Evolutionary conservation across 2,113 vertebrate species (phyloP).

Genomic region (Diphyllodes magnificus): DNA sequence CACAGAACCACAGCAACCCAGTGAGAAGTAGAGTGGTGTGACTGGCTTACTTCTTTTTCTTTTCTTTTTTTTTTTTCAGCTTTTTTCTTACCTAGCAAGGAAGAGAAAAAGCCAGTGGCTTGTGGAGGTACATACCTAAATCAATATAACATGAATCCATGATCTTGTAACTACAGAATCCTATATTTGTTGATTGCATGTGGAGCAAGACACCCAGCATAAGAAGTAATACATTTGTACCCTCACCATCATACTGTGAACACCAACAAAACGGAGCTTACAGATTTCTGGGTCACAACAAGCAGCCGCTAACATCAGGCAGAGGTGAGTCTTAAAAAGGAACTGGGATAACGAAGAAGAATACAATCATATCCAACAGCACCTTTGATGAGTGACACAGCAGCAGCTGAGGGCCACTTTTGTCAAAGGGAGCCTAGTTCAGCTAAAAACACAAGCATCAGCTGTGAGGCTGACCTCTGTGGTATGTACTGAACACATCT

Average conservation of each 20-base stretch:
- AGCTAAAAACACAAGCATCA: not conserved
- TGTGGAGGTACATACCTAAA: not conserved
- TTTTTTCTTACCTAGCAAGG: not conserved
- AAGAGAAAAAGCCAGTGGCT: not conserved
- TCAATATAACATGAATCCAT: not conserved
- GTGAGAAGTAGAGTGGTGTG: not conserved
- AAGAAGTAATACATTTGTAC: not conserved
- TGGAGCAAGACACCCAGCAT: not conserved
- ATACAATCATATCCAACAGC: not conserved
- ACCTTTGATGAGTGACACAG: not conserved
- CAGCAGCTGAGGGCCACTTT: not conserved
- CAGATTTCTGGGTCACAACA: not conserved
- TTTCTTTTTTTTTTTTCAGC: not conserved
- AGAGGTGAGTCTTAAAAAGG: not conserved
- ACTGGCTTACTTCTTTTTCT: not conserved
- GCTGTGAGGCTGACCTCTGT: not conserved
- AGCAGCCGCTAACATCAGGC: not conserved
- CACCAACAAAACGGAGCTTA: not conserved
- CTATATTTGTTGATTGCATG: not conserved
- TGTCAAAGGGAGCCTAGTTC: not conserved
- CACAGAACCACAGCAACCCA: conserved; percentile 47
- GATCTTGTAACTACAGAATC: not conserved
- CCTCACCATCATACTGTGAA: not conserved
- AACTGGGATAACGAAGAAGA: not conserved
- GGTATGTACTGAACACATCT: not conserved